These are phyloP conservation scores for Dolichallabes microphthalmus DNA, from an alignment of 2,113 vertebrate genomes.

Conservation along the genomic window DNA sequence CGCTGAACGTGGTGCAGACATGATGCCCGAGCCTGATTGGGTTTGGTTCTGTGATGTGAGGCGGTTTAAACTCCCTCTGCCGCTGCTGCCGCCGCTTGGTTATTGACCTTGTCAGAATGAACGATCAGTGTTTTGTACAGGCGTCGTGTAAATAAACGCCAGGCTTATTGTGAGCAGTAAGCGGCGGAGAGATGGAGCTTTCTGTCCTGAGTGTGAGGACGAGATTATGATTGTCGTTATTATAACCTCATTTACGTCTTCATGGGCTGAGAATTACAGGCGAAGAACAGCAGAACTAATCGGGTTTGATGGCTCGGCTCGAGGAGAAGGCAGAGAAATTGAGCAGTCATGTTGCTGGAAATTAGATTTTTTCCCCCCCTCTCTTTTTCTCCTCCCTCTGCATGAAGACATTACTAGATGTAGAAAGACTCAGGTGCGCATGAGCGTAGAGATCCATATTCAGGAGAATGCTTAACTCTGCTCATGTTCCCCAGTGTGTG, in stretches of 20 bases:
- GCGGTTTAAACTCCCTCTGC: not conserved
- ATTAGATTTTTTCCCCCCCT: not conserved
- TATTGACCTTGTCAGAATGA: not conserved
- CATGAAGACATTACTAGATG: not conserved
- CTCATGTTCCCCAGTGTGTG: slow-evolving; percentile 3
- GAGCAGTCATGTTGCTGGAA: slow-evolving; percentile 30
- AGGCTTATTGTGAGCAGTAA: slow-evolving; percentile 22
- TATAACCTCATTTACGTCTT: slow-evolving; percentile 45
- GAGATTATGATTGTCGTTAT: slow-evolving; percentile 34
- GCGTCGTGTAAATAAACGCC: not conserved
- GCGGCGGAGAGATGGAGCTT: not conserved
- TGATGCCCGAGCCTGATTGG: not conserved
- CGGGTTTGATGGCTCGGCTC: slow-evolving; percentile 22
- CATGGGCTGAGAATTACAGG: slow-evolving; percentile 37
- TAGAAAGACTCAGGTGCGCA: not conserved
- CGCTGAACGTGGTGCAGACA: not conserved
- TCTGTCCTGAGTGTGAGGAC: slow-evolving; percentile 19
- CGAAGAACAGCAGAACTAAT: slow-evolving; percentile 47
- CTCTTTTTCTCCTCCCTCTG: not conserved
- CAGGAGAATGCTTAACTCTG: not conserved
- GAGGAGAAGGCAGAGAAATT: slow-evolving; percentile 26
- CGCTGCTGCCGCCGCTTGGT: not conserved
- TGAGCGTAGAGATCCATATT: not conserved
- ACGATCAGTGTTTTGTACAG: too few species aligned
- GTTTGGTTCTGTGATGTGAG: not conserved